Conservation (phyloP, 2,797 vertebrate species). For the Enteromius treurensis region DNA sequence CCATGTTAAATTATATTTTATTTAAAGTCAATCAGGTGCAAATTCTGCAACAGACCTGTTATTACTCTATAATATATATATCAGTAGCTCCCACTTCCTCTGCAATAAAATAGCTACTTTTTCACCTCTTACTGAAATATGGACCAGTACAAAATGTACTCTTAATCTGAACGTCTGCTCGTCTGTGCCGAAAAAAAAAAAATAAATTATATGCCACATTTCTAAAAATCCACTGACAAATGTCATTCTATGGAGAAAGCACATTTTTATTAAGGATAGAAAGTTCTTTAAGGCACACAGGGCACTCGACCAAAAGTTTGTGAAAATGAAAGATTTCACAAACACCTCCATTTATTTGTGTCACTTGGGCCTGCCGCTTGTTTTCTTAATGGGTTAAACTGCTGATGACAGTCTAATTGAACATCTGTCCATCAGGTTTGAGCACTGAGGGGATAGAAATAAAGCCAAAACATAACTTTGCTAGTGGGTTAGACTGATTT, state of each 20-base stretch:
- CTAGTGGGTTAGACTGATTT: background rate
- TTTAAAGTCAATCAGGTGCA: background rate
- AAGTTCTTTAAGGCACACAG: background rate
- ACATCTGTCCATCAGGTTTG: constrained; percentile 3
- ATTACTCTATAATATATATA: too few relatives aligned
- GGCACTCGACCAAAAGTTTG: background rate
- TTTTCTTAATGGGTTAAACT: background rate
- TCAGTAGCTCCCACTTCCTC: too few relatives aligned
- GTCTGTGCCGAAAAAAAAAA: too few relatives aligned
- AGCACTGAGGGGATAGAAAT: background rate
- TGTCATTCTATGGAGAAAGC: background rate
- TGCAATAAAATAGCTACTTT: background rate
- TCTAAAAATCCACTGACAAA: background rate
- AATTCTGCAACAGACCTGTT: background rate
- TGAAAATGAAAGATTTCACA: constrained; percentile 2
- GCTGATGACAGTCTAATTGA: constrained; percentile 6
- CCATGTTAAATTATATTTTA: background rate
- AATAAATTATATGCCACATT: background rate
- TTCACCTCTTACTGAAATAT: background rate
- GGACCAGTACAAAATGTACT: background rate
- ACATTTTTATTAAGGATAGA: constrained; percentile 1
- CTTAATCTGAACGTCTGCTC: background rate
- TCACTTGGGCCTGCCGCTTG: background rate
- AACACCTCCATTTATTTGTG: background rate
- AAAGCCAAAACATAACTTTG: background rate